Evolutionary conservation across 37 sponge, comb jelly and placozoan species (phyloP), one percentile per base, ranked within the genome.

Genomic region (Ianthella basta): DNA sequence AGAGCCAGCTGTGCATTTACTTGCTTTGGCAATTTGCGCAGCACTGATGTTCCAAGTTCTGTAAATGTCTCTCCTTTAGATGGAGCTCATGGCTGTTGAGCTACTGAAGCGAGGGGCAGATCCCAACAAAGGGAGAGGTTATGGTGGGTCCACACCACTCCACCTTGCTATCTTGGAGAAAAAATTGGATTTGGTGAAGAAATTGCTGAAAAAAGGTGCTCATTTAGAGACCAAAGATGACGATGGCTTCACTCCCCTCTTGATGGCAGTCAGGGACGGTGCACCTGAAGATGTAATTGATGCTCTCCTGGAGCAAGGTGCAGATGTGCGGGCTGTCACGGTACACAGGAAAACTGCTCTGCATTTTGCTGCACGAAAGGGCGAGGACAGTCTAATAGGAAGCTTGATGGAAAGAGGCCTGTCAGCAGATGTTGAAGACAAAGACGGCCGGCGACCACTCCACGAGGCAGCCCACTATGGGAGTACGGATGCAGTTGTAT

Each of bases 401-500:
- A 19, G 15, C 3, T 14, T 75, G 18, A 14, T 75, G 54, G 54
- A 75, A 44, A 32, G 39, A 41, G 78, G 78, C 10, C n/a, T 50
- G 21, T 44, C 50, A 10, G 44, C 40, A 4, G 10, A 24, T 75
- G 78, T 5, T 21, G 78, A 75, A 14, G 78, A 75, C 78, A 75
- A 75, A 44, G 37, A 75, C 40, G 78, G 78, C n/a, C 40, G 78
- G 78, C 37, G 25, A 40, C 78, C 78, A 6, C 78, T 75, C 20
- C 78, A 75, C 25, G 78, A 75, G n/a, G 78, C 78, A 13, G 44
- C 78, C 4, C 40, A 41, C 53, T 75, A 75, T 36, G 78, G 78
- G n/a, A n/a, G 54, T 36, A 10, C 3, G 21, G 78, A 39, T 19
- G 32, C 78, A 18, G 25, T 24, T 41, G n/a, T 2, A 24, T 0